Evolutionary conservation across 2,888 invertebrate species (phyloP), one percentile per base, ranked within the genome.

Genomic region (Drosophila lutescens): DNA sequence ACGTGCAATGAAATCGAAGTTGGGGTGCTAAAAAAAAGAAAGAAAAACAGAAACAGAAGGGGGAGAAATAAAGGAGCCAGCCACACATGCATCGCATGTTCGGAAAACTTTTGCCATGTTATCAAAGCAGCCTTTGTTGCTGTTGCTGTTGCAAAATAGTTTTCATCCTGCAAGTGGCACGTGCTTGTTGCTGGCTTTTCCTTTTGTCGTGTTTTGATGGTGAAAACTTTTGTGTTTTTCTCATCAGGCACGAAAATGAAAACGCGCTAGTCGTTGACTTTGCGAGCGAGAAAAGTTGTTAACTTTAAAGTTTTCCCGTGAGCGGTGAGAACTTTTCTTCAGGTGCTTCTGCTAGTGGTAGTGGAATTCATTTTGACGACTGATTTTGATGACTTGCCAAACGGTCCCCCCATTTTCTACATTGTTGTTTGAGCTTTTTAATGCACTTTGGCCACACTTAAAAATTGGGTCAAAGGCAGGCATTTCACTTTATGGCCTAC

Each of bases 1-100:
- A 83, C 83, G 87, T 84, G 85, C 88, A 62, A 59, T 66, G 67
- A 71, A 74, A 86, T 84, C 87, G 85, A 83, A 84, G 74, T 84
- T 75, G 49, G 87, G 87, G 78, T 80, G 79, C 62, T 74, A 79
- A 83, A 53, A 71, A 54, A 59, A 54, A 76, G 12, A 13, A 13
- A 12, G 73, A 4, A 2, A 43, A 10, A 6, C 26, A 26, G 23
- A 2, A 23, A 23, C 23, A 23, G 23, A 23, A 9, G 4, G 43
- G 20, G 20, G 12, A 20, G 12, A 12, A 20, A 13, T 3, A 43
- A 23, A 20, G 41, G 78, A 60, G 65, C 73, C 71, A 74, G 71
- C 73, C 71, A 71, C 61, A 79, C 66, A 71, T 74, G 74, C 76
- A 74, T 76, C 61, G 80, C 80, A 78, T 80, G 82, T 67, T 59